Percentiles rank a stretch among this genome's conserved stretches.
These are phyloP conservation scores for Ptilonorhynchus violaceus DNA, from an alignment of 2,113 vertebrate genomes.

Conservation along the genomic window DNA sequence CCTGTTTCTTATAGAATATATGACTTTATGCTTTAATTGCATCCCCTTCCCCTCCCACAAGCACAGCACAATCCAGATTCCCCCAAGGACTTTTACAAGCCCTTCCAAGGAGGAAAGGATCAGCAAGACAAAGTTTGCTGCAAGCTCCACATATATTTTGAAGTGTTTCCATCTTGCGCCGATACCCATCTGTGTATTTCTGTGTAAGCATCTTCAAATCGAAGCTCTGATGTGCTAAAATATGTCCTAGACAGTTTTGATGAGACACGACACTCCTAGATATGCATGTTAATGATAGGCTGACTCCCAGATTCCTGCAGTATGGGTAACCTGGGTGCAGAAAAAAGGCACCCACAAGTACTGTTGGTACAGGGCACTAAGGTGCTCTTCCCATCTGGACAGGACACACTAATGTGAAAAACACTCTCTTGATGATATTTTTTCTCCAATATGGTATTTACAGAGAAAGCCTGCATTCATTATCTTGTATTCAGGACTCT, in stretches of 20 bases:
- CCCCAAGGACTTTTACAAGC: neutral
- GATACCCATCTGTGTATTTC: constrained; percentile 56
- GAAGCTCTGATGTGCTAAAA: constrained; percentile 43
- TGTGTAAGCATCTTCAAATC: constrained; percentile 30
- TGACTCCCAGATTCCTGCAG: neutral
- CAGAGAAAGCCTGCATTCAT: neutral
- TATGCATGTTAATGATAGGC: neutral
- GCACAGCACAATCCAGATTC: neutral
- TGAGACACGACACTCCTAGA: neutral
- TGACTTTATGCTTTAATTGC: neutral
- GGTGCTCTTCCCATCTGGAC: neutral
- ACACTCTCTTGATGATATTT: neutral
- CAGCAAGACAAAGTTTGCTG: neutral
- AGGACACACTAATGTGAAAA: neutral
- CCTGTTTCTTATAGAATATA: neutral
- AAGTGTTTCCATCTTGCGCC: constrained; percentile 19
- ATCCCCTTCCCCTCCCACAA: neutral
- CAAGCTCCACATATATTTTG: constrained; percentile 5
- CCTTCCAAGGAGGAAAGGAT: neutral
- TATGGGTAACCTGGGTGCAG: neutral
- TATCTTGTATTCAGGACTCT: neutral
- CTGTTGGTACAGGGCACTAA: neutral
- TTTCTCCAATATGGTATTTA: neutral
- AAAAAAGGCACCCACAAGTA: neutral
- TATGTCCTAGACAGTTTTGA: constrained; percentile 14